A percentile compares a stretch with the other conserved stretches of the same genome.
phyloP scores from a whole-genome alignment of 2,113 vertebrate genomes.

The Cygnus atratus region DNA sequence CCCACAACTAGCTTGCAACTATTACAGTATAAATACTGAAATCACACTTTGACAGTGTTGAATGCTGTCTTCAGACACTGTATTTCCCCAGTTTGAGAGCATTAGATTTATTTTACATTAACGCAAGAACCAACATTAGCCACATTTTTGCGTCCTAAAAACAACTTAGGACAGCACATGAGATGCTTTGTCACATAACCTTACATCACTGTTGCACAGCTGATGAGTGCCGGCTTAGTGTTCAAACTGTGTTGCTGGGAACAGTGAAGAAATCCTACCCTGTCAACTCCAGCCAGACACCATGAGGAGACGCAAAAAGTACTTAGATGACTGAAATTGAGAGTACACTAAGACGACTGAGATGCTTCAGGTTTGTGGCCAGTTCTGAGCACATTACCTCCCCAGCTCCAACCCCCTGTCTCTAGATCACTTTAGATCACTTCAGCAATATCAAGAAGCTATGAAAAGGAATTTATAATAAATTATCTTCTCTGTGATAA shows the following conservation, averaged over 20 bases:
- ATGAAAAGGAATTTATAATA: not conserved
- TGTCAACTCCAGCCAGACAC: not conserved
- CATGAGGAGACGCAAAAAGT: not conserved
- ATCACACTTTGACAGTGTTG: fast-evolving
- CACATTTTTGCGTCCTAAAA: not conserved
- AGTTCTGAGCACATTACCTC: fast-evolving
- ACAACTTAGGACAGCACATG: not conserved
- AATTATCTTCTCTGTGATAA: fast-evolving
- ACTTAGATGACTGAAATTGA: not conserved
- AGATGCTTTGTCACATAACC: fast-evolving
- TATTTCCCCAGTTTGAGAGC: not conserved
- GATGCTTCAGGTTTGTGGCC: not conserved
- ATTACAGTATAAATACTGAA: not conserved
- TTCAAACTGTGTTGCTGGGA: not conserved
- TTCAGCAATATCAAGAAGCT: not conserved
- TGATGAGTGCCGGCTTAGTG: not conserved
- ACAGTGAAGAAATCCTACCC: not conserved
- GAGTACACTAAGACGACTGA: not conserved
- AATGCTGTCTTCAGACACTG: fast-evolving
- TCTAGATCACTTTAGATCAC: not conserved
- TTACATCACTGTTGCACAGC: not conserved
- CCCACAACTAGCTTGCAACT: not conserved
- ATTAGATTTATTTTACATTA: not conserved
- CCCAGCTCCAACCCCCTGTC: not conserved
- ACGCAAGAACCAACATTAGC: not conserved